Conservation (phyloP, 2,113 vertebrate species). For the Petaurus breviceps region DNA sequence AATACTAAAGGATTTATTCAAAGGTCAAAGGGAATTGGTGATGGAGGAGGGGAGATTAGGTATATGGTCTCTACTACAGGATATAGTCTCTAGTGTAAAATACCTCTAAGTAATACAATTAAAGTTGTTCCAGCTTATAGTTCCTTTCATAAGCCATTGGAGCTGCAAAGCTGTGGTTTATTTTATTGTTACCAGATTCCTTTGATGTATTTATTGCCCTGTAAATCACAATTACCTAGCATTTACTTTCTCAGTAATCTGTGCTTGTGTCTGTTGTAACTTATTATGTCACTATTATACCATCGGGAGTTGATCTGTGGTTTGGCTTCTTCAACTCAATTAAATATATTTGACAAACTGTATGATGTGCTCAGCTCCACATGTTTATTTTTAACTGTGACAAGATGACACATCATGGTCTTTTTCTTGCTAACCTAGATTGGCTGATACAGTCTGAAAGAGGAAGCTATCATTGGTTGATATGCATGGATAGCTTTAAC, state of each 20-base stretch:
- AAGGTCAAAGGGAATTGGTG: not conserved
- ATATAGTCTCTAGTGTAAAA: slow-evolving; percentile 5
- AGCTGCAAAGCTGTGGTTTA: slow-evolving; percentile 47
- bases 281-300: slow-evolving; percentile 65
- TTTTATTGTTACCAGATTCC: slow-evolving; percentile 56
- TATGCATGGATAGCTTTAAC: slow-evolving; percentile 61
- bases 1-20: slow-evolving; percentile 2
- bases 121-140: not conserved
- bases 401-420: slow-evolving; percentile 75
- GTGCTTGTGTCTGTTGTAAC: slow-evolving; percentile 61
- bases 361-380: slow-evolving; percentile 67
- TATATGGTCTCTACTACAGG: not conserved
- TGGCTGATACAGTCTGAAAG: slow-evolving; percentile 71
- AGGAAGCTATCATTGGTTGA: slow-evolving; percentile 56
- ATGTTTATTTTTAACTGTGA: slow-evolving; percentile 75
- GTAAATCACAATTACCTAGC: slow-evolving; percentile 64
- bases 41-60: not conserved
- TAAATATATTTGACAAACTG: slow-evolving; percentile 71
- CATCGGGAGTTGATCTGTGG: slow-evolving; percentile 69
- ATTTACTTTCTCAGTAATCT: slow-evolving; percentile 61
- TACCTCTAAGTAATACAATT: not conserved
- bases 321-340: slow-evolving; percentile 75
- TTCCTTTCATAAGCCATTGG: not conserved
- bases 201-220: slow-evolving; percentile 57
- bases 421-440: slow-evolving; percentile 72